Conservation (phyloP, 37 sponge, comb jelly and placozoan species). For the Tethya wilhelma region DNA sequence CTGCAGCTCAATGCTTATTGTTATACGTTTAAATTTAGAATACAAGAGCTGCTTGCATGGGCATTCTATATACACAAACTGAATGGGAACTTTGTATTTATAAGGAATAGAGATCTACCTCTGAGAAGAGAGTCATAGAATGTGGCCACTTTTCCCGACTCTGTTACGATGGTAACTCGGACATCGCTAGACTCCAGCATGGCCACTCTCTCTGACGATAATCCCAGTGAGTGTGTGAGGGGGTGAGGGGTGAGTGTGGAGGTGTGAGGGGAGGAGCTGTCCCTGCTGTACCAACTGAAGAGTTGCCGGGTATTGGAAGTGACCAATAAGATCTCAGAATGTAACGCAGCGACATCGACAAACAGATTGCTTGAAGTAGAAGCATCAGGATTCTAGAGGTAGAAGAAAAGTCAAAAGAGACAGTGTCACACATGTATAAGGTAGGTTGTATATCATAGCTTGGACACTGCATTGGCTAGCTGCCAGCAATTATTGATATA, state of each 20-base stretch:
- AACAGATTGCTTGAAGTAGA: slow-evolving; percentile 24
- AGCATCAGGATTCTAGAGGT: slow-evolving; percentile 41
- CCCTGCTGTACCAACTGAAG: slow-evolving; percentile 70
- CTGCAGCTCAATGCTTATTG: too few species aligned
- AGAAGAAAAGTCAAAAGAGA: too few species aligned
- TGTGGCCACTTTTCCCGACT: slow-evolving; percentile 73
- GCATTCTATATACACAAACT: too few species aligned
- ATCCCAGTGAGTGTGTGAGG: slow-evolving; percentile 48
- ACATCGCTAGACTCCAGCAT: slow-evolving; percentile 57
- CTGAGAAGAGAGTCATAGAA: slow-evolving; percentile 82
- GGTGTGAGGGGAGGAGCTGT: not conserved
- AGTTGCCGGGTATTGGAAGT: slow-evolving; percentile 28
- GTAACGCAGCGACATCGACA: slow-evolving; percentile 57
- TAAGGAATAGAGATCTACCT: too few species aligned
- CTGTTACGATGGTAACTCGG: slow-evolving; percentile 68
- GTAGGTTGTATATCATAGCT: not conserved
- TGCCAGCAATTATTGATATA: not conserved
- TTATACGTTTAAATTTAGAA: too few species aligned
- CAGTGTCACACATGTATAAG: not conserved
- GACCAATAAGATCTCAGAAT: slow-evolving; percentile 85
- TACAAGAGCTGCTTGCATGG: too few species aligned
- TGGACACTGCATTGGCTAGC: not conserved
- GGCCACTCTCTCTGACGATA: slow-evolving; percentile 46
- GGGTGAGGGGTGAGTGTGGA: slow-evolving; percentile 56
- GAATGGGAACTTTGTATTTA: too few species aligned